Base-by-base conservation (phyloP, 1,140 invertebrate genomes). In the Dinoponera quadriceps region DNA sequence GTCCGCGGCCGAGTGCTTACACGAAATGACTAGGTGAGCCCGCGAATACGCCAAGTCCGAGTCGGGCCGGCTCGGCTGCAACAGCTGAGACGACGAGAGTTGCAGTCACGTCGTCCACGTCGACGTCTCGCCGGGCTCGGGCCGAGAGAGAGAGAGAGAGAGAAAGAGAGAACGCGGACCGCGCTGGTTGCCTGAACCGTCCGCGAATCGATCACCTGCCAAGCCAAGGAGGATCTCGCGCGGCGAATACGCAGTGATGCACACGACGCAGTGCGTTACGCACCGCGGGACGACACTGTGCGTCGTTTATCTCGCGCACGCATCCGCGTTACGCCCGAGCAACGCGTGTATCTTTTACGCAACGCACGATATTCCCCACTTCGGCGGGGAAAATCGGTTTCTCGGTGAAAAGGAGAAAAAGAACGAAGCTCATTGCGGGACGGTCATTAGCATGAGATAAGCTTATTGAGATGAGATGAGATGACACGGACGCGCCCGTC, bases 1-100 rank as follows among this genome's bases (percentile, higher is more conserved):
- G 87, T 85, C 68, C 83, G 69, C 83, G 27, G 22, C 59, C 63
- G 86, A 85, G 49, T 80, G 62, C 86, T 85, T 55, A 60, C 77
- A 83, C 73, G 29, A 83, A 88, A 85, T 85, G 83, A 88, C 72
- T 88, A 88, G 71, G 75, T 84, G 75, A 74, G 85, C 62, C 44
- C n/a, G 62, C 49, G 25, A 44, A 29, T 68, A 66, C 25, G 20
- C 75, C 18, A 69, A 66, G 73, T 75, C 59, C 25, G 44, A 63
- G 25, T 44, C 25, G 14, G 49, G 14, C 38, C 13, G 51, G 38
- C 49, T 77, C 0, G 73, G n/a, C 27, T 69, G 25, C 33, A 51
- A 16, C 33, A 48, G 18, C 11, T 57, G 72, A 48, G 65, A n/a
- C 75, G 33, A 69, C 48, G 62, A 66, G 62, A 54, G 20, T 44